Percentiles rank a stretch among this genome's conserved stretches.
Conservation (phyloP, 2,113 vertebrate genomes). For the Limnothrissa miodon region DNA sequence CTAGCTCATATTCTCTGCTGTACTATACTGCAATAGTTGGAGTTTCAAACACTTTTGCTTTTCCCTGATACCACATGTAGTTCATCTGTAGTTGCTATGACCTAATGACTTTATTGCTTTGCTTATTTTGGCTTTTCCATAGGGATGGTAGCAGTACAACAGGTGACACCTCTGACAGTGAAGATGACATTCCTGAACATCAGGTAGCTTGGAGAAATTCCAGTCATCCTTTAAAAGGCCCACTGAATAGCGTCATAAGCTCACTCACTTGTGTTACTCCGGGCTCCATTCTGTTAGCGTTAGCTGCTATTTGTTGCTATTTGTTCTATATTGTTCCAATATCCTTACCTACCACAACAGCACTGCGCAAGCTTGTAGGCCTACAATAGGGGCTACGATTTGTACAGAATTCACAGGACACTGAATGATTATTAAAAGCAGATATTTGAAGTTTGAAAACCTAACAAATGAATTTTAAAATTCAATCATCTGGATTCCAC, state of each 20-base stretch:
- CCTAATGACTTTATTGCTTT: background rate
- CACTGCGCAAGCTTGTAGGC: no score
- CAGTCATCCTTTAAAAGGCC: no score
- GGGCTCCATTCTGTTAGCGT: no score
- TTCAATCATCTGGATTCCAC: background rate
- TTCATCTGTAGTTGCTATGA: background rate
- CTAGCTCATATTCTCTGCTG: conserved; percentile 33
- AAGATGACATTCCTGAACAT: conserved; percentile 70
- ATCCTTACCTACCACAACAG: no score
- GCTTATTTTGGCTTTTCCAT: conserved; percentile 20
- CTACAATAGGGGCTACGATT: no score
- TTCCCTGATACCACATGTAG: background rate
- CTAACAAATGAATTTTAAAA: background rate
- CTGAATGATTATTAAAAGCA: background rate
- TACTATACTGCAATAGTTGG: no score
- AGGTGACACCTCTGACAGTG: conserved; percentile 73
- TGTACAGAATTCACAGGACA: background rate
- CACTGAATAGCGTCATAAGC: no score
- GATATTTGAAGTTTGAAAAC: background rate
- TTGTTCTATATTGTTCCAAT: no score
- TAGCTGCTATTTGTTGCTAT: no score
- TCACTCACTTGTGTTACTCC: no score
- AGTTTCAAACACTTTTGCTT: no score
- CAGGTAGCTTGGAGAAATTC: no score
- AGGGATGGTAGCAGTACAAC: conserved; percentile 71